phyloP scores from a whole-genome alignment of 2,797 vertebrate species.

The Molothrus aeneus region DNA sequence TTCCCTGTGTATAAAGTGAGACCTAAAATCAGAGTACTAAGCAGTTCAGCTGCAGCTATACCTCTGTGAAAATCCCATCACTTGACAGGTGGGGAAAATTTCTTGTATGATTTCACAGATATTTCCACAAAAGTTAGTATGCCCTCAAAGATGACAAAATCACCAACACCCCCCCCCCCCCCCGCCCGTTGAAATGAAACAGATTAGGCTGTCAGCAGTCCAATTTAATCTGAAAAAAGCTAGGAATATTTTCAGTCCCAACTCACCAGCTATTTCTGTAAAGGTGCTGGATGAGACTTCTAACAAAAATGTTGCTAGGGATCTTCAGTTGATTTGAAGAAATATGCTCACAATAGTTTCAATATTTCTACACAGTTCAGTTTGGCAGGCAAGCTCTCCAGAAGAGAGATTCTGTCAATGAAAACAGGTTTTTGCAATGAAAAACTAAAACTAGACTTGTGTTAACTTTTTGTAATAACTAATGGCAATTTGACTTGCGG shows the following conservation, averaged over 20 bases:
- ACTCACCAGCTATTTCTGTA: not conserved
- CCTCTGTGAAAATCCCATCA: not conserved
- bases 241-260: not conserved
- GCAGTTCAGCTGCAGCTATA: not conserved
- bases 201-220: not conserved
- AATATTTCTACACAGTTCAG: not conserved
- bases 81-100: not conserved
- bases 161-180: rapidly evolving
- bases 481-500: not conserved
- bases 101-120: not conserved
- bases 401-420: not conserved
- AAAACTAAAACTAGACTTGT: not conserved
- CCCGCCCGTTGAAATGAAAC: not conserved
- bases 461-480: not conserved
- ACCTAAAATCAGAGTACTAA: not conserved
- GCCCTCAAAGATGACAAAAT: not conserved
- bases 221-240: not conserved
- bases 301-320: not conserved
- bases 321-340: not conserved
- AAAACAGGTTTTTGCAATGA: not conserved
- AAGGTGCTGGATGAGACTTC: not conserved
- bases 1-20: not conserved
- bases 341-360: not conserved
- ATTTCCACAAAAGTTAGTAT: not conserved
- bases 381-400: not conserved